Evolutionary conservation across 2,797 vertebrate genomes (phyloP), one percentile per base, ranked within the genome.

Genomic region (Cheracebus regulus): DNA sequence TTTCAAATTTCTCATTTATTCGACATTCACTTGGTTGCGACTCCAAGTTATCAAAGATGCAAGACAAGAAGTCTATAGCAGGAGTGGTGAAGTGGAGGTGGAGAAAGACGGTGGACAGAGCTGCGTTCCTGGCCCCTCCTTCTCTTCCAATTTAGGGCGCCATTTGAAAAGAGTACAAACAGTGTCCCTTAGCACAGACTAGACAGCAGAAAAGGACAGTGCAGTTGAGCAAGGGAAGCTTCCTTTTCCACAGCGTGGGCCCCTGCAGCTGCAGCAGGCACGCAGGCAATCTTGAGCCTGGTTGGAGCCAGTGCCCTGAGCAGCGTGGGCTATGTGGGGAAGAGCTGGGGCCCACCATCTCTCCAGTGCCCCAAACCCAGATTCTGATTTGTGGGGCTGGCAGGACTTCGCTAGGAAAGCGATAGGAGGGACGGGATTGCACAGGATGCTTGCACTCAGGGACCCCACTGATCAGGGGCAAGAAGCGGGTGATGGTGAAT

Each of bases 1-100:
- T 97, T 98, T 98, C 98, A 98, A 98, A 99, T 96, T 98, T 97
- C 95, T 98, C 76, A 0, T 99, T 99, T 99, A 99, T 99, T 99
- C 96, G 95, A 98, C 98, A 96, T 95, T 97, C 70, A 61, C 97
- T 98, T 98, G 97, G 97, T 97, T 97, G 97, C 95, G 93, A 93
- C 97, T 98, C 98, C 97, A 96, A 98, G 93, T 97, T 98, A 97
- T 92, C 97, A 97, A 98, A 98, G 98, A 84, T 94, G 88, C 95
- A 94, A 95, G 98, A 90, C 61, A 94, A 64, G 89, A 97, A 98
- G 83, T 95, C 83, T 70, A 55, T 89, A 96, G 96, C 97, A 36
- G 95, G 96, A 83, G 84, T 39, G 50, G 95, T 19, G 93, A 64
- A 0, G 44, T 72, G 83, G 88, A 30, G 61, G 28, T 26, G 10